A percentile compares a stretch with the other conserved stretches of the same genome.
Evolutionary conservation across 2,888 invertebrate genomes (phyloP).

Genomic region (Phanerotoma sp.): DNA sequence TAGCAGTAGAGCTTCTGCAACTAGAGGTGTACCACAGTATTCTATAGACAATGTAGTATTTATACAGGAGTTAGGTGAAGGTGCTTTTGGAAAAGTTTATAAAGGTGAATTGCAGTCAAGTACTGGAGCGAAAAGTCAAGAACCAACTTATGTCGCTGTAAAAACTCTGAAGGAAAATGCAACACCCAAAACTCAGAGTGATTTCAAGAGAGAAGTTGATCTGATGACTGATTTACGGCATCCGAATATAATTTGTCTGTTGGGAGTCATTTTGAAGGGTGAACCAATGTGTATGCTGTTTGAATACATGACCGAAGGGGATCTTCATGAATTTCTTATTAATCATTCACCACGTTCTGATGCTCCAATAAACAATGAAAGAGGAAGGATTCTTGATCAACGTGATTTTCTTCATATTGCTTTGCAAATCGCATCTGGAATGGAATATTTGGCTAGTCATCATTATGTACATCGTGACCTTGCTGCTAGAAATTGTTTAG

Average conservation of each 20-base stretch:
- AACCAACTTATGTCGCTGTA: constrained; percentile 82
- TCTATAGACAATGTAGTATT: constrained; percentile 82
- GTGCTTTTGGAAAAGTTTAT: constrained; percentile 96
- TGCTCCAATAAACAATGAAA: constrained; percentile 62
- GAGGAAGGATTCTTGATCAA: constrained; percentile 75
- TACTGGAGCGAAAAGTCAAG: constrained; percentile 63
- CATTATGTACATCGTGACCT: constrained; percentile 97
- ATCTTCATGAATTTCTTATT: constrained; percentile 94
- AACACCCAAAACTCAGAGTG: constrained; percentile 84
- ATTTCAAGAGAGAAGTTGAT: constrained; percentile 92
- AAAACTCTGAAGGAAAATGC: constrained; percentile 95
- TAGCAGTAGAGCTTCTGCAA: constrained; percentile 59
- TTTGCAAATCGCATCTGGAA: constrained; percentile 80
- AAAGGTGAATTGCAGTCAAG: constrained; percentile 81
- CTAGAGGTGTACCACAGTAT: constrained; percentile 76
- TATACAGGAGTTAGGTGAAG: constrained; percentile 90
- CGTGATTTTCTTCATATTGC: constrained; percentile 89
- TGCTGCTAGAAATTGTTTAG: constrained; percentile 94
- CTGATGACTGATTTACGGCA: constrained; percentile 92
- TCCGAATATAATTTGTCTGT: constrained; percentile 92
- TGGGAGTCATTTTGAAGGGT: constrained; percentile 87
- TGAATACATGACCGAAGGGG: constrained; percentile 97
- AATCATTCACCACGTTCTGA: constrained; percentile 77
- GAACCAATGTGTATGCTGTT: constrained; percentile 95
- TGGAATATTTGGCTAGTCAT: constrained; percentile 86